These are phyloP conservation scores for Silurus aristotelis DNA, from an alignment of 2,797 vertebrate species.

Conservation along the genomic window DNA sequence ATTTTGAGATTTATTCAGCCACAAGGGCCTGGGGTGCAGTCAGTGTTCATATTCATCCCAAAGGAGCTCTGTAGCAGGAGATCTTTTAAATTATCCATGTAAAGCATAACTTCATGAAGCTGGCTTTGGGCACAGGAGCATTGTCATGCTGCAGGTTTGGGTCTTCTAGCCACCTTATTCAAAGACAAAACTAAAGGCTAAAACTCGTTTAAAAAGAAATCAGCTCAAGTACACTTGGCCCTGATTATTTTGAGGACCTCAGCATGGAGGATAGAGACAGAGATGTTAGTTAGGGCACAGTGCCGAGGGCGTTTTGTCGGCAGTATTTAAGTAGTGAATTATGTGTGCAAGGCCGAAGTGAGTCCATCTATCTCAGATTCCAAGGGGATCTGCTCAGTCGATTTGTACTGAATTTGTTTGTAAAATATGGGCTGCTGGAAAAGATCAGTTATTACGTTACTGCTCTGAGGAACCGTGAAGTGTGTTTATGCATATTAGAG, in stretches of 20 bases:
- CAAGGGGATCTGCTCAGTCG: slow-evolving; percentile 32
- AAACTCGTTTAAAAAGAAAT: not conserved
- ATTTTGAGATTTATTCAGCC: too few species aligned
- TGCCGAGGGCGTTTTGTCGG: slow-evolving; percentile 40
- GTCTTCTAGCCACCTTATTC: too few species aligned
- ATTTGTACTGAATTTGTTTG: slow-evolving; percentile 33
- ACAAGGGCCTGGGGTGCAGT: too few species aligned
- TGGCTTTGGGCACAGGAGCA: too few species aligned
- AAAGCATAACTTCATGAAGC: too few species aligned
- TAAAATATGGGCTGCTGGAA: slow-evolving; percentile 33
- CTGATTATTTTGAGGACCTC: not conserved
- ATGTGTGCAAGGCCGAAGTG: slow-evolving; percentile 39
- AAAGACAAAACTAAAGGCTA: too few species aligned
- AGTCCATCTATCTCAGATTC: slow-evolving; percentile 51
- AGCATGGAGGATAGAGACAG: not conserved
- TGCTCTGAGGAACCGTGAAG: not conserved
- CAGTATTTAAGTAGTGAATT: slow-evolving; percentile 42
- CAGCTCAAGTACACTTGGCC: not conserved
- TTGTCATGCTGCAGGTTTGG: too few species aligned
- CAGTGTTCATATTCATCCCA: too few species aligned
- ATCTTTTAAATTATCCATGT: too few species aligned
- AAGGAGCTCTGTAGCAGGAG: too few species aligned
- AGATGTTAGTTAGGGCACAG: slow-evolving; percentile 8
- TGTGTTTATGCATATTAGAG: not conserved
- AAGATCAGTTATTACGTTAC: slow-evolving; percentile 43